Conservation (phyloP, 2,113 vertebrate species). For the Laticauda colubrina region DNA sequence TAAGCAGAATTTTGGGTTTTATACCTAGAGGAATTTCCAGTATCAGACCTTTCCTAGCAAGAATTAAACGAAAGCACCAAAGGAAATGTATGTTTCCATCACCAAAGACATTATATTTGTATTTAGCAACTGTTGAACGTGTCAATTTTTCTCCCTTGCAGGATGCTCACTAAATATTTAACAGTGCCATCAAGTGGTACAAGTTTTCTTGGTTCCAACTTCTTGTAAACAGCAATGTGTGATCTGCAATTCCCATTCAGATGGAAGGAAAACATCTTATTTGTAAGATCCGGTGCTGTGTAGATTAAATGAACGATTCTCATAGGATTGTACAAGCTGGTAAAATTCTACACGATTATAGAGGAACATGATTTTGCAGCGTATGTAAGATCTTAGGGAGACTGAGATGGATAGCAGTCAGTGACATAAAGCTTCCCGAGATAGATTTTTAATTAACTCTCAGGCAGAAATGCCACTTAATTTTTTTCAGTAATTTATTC, state of each 20-base stretch:
- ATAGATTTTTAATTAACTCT: not conserved
- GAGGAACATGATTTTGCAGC: not conserved
- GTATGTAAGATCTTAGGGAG: not conserved
- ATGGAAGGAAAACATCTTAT: not conserved
- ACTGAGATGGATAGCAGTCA: not conserved
- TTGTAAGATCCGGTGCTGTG: too few relatives aligned
- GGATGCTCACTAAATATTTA: slow-evolving; percentile 47
- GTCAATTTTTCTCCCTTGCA: not conserved
- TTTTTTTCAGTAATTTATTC: not conserved
- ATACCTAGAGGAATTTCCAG: not conserved
- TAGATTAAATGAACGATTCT: not conserved
- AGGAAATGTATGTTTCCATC: not conserved
- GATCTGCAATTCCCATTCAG: not conserved
- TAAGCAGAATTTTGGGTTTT: not conserved
- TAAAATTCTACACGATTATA: not conserved
- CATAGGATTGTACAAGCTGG: not conserved
- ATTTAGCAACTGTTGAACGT: not conserved
- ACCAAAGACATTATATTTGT: not conserved
- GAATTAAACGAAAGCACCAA: not conserved
- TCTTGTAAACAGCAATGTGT: not conserved
- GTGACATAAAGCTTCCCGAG: not conserved
- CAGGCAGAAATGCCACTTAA: not conserved
- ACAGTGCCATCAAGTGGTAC: slow-evolving; percentile 65
- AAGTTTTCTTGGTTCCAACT: not conserved
- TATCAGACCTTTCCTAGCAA: rapidly evolving